Conservation (phyloP, 2,797 vertebrate genomes). For the Myotis planiceps region DNA sequence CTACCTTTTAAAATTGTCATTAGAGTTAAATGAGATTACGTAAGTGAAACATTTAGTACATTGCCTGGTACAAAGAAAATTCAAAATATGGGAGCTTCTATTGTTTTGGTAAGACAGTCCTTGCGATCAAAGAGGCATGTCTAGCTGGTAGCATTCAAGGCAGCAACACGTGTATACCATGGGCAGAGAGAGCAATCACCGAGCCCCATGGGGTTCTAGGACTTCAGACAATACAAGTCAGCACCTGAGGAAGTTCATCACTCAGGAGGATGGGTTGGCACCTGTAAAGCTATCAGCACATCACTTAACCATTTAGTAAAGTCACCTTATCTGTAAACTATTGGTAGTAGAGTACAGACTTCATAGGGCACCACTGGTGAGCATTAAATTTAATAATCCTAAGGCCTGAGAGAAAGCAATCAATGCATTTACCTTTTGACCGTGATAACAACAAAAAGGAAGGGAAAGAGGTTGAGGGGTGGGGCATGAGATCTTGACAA, state of each 20-base stretch:
- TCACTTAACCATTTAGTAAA: rapidly evolving
- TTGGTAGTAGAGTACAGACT: rapidly evolving
- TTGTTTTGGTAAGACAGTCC: too few relatives aligned
- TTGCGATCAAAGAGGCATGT: background rate
- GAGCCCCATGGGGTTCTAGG: rapidly evolving
- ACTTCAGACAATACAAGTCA: rapidly evolving
- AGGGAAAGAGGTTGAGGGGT: rapidly evolving
- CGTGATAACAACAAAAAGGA: rapidly evolving
- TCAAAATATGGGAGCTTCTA: background rate
- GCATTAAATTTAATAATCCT: rapidly evolving
- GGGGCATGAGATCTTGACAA: background rate
- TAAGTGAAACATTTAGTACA: background rate
- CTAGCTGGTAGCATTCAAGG: too few relatives aligned
- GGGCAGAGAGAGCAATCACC: rapidly evolving
- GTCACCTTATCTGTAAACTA: too few relatives aligned
- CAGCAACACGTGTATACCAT: rapidly evolving
- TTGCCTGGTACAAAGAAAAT: background rate
- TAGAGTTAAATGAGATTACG: background rate
- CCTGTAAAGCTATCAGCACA: rapidly evolving
- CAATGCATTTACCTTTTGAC: rapidly evolving
- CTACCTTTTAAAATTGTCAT: background rate
- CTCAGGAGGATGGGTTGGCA: rapidly evolving
- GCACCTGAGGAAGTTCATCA: rapidly evolving
- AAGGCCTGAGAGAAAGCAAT: background rate
- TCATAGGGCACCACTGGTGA: rapidly evolving